These are phyloP conservation scores for Aegypius monachus DNA, from an alignment of 2,113 vertebrate genomes.

Conservation along the genomic window DNA sequence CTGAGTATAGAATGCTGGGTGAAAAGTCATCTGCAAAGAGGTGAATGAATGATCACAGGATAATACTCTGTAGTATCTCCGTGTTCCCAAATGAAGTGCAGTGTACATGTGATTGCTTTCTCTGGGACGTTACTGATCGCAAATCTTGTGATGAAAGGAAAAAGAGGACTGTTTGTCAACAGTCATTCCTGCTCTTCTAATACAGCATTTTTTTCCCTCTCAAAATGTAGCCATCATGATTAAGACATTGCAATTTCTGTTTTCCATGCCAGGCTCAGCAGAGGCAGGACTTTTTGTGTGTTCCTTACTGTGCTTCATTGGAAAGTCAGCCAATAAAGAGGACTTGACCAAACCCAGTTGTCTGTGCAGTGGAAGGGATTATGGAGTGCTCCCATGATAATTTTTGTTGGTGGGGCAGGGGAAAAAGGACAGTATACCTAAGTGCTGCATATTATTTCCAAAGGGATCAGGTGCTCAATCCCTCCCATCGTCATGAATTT, in stretches of 20 bases:
- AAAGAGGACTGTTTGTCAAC: not conserved
- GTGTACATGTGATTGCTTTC: not conserved
- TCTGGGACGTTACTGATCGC: not conserved
- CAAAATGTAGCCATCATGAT: not conserved
- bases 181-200: not conserved
- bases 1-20: not conserved
- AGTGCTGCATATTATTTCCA: not conserved
- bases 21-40: not conserved
- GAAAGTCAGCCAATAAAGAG: not conserved
- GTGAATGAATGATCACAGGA: not conserved
- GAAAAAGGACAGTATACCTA: not conserved
- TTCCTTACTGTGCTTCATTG: not conserved
- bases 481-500: not conserved
- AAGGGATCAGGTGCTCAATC: not conserved
- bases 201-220: no score
- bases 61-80: fast-evolving
- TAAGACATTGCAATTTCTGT: not conserved
- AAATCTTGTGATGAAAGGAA: not conserved
- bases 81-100: not conserved
- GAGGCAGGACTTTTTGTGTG: not conserved
- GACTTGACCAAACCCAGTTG: not conserved
- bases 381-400: not conserved
- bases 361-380: not conserved
- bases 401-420: not conserved
- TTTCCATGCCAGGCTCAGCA: not conserved